Evolutionary conservation across 2,113 vertebrate species (phyloP).

Genomic region (Malurus alboscapulatus): DNA sequence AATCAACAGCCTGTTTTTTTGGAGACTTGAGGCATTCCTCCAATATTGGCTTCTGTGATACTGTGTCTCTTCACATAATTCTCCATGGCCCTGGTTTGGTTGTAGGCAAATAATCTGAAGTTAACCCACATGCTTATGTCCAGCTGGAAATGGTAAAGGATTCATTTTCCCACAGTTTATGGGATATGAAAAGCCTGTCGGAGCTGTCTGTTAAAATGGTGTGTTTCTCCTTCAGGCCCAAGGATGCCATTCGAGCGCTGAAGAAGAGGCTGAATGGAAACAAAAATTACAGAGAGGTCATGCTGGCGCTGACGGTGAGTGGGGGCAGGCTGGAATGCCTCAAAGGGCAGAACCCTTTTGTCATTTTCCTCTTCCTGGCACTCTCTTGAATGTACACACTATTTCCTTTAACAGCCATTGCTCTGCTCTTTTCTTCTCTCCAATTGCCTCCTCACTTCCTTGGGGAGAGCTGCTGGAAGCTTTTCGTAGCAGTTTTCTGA

Average conservation of each 20-base stretch:
- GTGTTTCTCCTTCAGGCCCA: constrained; percentile 81
- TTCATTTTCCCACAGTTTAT: not conserved
- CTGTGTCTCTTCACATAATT: not conserved
- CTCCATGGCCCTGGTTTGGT: not conserved
- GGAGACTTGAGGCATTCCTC: not conserved
- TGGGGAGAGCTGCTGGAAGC: constrained; percentile 12
- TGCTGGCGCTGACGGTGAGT: constrained; percentile 95
- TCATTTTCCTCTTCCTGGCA: constrained; percentile 23
- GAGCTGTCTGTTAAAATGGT: not conserved
- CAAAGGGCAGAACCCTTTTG: constrained; percentile 33
- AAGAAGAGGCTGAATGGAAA: constrained; percentile 97
- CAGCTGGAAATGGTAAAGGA: not conserved
- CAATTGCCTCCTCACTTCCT: constrained; percentile 13
- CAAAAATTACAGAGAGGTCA: constrained; percentile 96
- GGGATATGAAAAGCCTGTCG: not conserved
- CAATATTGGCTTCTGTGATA: not conserved
- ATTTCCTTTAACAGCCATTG: constrained; percentile 14
- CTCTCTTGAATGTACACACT: not conserved
- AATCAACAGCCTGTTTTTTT: not conserved
- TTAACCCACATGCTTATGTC: not conserved
- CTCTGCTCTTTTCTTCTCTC: constrained; percentile 44
- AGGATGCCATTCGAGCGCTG: constrained; percentile 93
- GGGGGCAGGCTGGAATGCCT: not conserved
- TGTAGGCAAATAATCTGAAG: not conserved
- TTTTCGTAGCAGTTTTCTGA: not conserved